A percentile compares a stretch with the other conserved stretches of the same genome.
phyloP scores from a whole-genome alignment of 1,140 invertebrate genomes.

The Leptonema lineaticorne region DNA sequence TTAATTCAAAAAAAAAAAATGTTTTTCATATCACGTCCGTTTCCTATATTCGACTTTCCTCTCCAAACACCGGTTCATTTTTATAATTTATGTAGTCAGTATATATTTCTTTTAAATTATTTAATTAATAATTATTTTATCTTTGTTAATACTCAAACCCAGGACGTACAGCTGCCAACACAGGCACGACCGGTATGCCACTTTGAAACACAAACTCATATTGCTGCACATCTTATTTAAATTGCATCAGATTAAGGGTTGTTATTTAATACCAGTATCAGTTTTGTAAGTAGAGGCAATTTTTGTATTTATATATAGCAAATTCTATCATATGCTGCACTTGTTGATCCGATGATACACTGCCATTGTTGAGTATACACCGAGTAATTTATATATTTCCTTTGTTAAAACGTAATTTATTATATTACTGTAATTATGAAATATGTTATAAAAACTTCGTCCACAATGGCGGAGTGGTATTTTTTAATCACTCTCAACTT shows the following conservation, averaged over 20 bases:
- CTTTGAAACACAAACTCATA: conserved; percentile 13
- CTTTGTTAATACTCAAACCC: conserved; percentile 15
- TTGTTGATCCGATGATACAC: too few species aligned
- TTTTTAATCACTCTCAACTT: neutral
- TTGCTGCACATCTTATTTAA: conserved; percentile 14
- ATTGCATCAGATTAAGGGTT: conserved; percentile 4
- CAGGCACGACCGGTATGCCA: conserved; percentile 11
- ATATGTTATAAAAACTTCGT: neutral
- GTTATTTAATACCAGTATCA: neutral
- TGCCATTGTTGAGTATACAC: too few species aligned
- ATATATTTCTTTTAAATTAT: too few species aligned
- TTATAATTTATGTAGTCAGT: neutral
- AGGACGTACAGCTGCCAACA: conserved; percentile 15
- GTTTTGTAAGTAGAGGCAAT: conserved; percentile 17
- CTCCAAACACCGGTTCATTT: neutral
- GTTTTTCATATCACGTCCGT: neutral
- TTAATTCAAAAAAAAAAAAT: too few species aligned
- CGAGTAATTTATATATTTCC: too few species aligned
- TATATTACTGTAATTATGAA: too few species aligned
- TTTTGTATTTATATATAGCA: neutral
- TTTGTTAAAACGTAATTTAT: too few species aligned
- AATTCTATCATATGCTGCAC: too few species aligned
- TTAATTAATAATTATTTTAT: conserved; percentile 25
- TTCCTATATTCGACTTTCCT: neutral
- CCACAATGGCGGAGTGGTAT: neutral